A percentile compares a stretch with the other conserved stretches of the same genome.
Evolutionary conservation across 2,888 invertebrate genomes (phyloP).

Genomic region (Torymus texanus): DNA sequence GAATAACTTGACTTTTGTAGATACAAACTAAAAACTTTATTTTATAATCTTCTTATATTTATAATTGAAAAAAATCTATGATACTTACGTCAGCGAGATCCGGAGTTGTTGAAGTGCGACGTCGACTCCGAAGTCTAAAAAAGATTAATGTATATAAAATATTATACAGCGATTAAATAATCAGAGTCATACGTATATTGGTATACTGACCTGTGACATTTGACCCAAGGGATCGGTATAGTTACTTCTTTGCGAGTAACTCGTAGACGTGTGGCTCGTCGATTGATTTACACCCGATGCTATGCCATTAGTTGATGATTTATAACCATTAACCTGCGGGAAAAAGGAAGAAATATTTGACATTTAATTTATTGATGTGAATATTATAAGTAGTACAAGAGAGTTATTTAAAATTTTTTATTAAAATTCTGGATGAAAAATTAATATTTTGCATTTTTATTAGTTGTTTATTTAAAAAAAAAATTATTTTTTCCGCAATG

Average conservation of each 20-base stretch:
- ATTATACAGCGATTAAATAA: not conserved
- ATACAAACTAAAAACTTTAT: too few species aligned
- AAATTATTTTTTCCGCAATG: too few species aligned
- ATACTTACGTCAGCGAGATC: conserved; percentile 41
- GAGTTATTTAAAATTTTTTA: too few species aligned
- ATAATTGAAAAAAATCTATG: too few species aligned
- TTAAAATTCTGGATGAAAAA: too few species aligned
- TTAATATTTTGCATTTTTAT: too few species aligned
- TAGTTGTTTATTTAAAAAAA: too few species aligned
- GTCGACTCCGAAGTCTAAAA: conserved; percentile 45
- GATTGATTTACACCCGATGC: conserved; percentile 68
- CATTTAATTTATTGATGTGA: too few species aligned
- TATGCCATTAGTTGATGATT: conserved; percentile 68
- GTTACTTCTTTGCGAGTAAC: conserved; percentile 68
- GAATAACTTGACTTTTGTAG: too few species aligned
- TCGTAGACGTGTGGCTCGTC: conserved; percentile 67
- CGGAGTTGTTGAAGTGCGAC: conserved; percentile 50
- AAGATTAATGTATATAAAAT: not conserved
- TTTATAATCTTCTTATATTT: too few species aligned
- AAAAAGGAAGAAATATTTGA: too few species aligned
- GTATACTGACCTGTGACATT: conserved; percentile 68
- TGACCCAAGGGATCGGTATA: conserved; percentile 70
- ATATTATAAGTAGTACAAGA: too few species aligned
- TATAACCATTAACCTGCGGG: conserved; percentile 70
- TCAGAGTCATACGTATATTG: not conserved